These are phyloP conservation scores for Pachyrhynchus sulphureomaculatus DNA, from an alignment of 1,140 invertebrate species.

Conservation along the genomic window DNA sequence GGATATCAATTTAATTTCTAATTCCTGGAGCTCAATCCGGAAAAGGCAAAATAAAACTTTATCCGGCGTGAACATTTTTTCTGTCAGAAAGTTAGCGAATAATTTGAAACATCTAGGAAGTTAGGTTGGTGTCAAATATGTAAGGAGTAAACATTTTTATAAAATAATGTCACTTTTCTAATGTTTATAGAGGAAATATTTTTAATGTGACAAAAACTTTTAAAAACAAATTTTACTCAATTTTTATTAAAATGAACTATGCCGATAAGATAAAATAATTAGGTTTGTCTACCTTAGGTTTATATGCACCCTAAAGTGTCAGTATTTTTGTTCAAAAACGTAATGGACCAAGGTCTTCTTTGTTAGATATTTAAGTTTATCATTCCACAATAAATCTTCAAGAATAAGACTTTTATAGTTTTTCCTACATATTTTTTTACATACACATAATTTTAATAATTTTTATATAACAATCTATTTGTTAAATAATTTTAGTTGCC, in stretches of 20 bases:
- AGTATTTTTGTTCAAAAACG: constrained; percentile 43
- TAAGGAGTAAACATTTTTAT: too few species aligned
- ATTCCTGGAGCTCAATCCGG: too few species aligned
- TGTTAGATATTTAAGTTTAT: constrained; percentile 42
- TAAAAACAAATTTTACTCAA: background rate
- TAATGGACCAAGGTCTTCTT: constrained; percentile 43
- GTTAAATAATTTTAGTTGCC: constrained; percentile 50
- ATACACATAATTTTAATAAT: constrained; percentile 48
- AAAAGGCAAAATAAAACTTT: too few species aligned
- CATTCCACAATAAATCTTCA: constrained; percentile 46
- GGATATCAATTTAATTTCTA: too few species aligned
- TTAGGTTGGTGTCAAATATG: too few species aligned
- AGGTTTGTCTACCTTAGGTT: constrained; percentile 13
- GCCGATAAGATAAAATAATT: constrained; percentile 16
- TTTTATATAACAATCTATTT: constrained; percentile 50
- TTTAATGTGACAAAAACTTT: background rate
- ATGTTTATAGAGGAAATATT: too few species aligned
- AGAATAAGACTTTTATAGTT: constrained; percentile 49
- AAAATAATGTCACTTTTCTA: too few species aligned
- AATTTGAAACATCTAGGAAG: too few species aligned
- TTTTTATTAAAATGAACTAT: constrained; percentile 30
- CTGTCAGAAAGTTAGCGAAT: too few species aligned
- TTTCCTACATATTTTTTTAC: constrained; percentile 51
- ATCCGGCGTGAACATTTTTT: too few species aligned
- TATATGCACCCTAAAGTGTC: constrained; percentile 42